Conservation (phyloP, 2,888 invertebrate genomes). For the Drosophila anomelani region DNA sequence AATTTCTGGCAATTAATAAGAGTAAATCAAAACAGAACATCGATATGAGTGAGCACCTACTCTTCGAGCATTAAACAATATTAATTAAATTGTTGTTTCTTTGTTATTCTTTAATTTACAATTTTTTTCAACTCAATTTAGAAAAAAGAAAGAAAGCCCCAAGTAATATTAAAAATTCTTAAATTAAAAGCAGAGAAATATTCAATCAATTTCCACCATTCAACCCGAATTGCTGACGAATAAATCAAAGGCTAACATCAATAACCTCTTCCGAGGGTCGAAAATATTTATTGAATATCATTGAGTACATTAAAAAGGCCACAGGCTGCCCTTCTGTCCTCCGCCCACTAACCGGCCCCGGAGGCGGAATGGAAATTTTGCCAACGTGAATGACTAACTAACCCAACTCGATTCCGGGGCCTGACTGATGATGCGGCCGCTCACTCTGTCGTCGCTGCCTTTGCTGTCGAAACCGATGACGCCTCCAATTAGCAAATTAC, state of each 20-base stretch:
- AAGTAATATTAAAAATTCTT: not conserved
- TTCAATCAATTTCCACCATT: slow-evolving; percentile 10
- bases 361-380: slow-evolving; percentile 19
- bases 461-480: slow-evolving; percentile 66
- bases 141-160: too few relatives aligned
- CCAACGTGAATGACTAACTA: slow-evolving; percentile 49
- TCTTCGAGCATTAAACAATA: slow-evolving; percentile 6
- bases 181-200: not conserved
- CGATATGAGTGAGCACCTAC: not conserved
- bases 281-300: slow-evolving; percentile 69
- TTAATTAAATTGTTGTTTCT: slow-evolving; percentile 45
- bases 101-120: not conserved
- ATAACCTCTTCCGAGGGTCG: slow-evolving; percentile 22
- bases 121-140: too few relatives aligned
- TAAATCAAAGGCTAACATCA: slow-evolving; percentile 35
- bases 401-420: slow-evolving; percentile 61
- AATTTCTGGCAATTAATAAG: slow-evolving; percentile 3
- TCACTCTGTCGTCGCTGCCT: slow-evolving; percentile 35
- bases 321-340: slow-evolving; percentile 13
- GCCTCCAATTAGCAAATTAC: slow-evolving; percentile 81
- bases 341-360: slow-evolving; percentile 1
- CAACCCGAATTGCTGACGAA: not conserved
- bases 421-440: slow-evolving; percentile 72
- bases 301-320: slow-evolving; percentile 62
- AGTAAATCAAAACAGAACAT: not conserved